Evolutionary conservation across 2,888 invertebrate species (phyloP), one percentile per base, ranked within the genome.

Genomic region (Ommatoiulus sabulosus): DNA sequence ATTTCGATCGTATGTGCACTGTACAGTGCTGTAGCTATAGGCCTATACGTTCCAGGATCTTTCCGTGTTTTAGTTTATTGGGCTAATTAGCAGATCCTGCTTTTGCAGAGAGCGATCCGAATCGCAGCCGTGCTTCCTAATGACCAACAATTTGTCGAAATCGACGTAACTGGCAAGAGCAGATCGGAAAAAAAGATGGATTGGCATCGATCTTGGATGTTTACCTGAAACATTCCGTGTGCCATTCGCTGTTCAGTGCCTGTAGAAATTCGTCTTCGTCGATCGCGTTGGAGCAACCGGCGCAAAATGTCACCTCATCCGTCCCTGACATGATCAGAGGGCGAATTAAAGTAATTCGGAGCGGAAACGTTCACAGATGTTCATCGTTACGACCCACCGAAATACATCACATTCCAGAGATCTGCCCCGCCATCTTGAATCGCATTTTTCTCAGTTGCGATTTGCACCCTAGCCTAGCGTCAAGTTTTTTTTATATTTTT

Each of bases 171-270:
- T 35, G 35, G 35, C 35, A 35, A 35, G 35, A 35, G 35, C 35
- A 0, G 35, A 35, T 35, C 35, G 35, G 35, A 35, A 35, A 35
- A 35, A 35, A 35, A 35, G 35, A 35, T 35, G 35, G 35, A 35
- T 35, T 35, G 35, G 35, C 35, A 35, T 35, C 35, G 35, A 35
- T 35, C 35, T 52, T 8, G 12, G 52, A 52, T 7, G 15, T 87
- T 87, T 93, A 96, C 96, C 96, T 94, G 93, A 97, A 97, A 92
- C 97, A 97, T 92, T 97, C 97, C 92, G 95, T 95, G 92, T 97
- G 97, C 97, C 97, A 97, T 92, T 96, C 96, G 92, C 97, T 96
- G 90, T 95, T 95, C 90, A 97, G 93, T 15, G 97, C 97, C 90
- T 96, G 95, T 89, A 97, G 95, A 92, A 95, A 96, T 92, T 97